phyloP scores from a whole-genome alignment of 1,140 invertebrate species.

The Thaumetopoea pityocampa region DNA sequence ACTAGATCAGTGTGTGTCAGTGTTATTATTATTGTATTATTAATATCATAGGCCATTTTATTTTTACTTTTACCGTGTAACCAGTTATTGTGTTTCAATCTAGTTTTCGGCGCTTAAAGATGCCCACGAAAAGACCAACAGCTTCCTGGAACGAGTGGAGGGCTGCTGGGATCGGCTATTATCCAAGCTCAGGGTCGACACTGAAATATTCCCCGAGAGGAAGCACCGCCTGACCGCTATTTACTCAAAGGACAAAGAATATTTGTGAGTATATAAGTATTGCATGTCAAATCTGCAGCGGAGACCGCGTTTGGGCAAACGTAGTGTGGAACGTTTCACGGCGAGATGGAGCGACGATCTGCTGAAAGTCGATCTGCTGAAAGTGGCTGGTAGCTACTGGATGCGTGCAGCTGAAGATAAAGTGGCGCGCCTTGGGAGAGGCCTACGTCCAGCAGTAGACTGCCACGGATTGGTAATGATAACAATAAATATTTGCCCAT shows the following conservation, averaged over 20 bases:
- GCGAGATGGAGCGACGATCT: no score
- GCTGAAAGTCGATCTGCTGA: no score
- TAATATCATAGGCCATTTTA: background rate
- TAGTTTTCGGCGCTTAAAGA: slow-evolving; percentile 81
- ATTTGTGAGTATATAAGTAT: slow-evolving; percentile 80
- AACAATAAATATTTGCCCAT: no score
- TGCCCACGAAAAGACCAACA: slow-evolving; percentile 78
- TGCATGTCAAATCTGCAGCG: no score
- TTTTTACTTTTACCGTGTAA: background rate
- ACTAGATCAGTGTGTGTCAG: no score
- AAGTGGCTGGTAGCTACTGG: no score
- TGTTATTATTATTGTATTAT: background rate
- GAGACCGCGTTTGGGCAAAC: no score
- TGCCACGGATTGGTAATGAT: no score
- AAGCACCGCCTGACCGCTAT: slow-evolving; percentile 87
- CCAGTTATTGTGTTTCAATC: background rate
- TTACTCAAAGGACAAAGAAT: slow-evolving; percentile 91
- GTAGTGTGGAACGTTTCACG: no score
- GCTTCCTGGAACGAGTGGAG: slow-evolving; percentile 79
- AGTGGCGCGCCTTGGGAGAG: no score
- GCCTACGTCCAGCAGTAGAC: no score
- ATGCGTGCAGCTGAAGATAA: no score
- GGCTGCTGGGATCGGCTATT: slow-evolving; percentile 77
- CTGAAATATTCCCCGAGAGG: slow-evolving; percentile 81
- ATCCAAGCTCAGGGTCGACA: slow-evolving; percentile 80